These are phyloP conservation scores for Gopherus flavomarginatus DNA, from an alignment of 2,113 vertebrate genomes.

Conservation along the genomic window DNA sequence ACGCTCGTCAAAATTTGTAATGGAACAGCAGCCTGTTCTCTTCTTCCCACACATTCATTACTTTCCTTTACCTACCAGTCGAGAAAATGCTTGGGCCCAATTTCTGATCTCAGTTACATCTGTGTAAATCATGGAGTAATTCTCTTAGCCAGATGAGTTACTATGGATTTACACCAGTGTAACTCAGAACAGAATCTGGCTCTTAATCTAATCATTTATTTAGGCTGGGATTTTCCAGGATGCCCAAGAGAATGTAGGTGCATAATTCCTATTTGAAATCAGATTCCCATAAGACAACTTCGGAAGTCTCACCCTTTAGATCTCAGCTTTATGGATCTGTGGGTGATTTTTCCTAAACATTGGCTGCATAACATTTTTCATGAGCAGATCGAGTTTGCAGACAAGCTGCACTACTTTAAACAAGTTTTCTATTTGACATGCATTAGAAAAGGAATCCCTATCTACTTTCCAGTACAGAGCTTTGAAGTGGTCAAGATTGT, in stretches of 20 bases:
- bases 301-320: background rate
- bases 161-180: constrained; percentile 9
- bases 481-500: constrained; percentile 70
- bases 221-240: constrained; percentile 29
- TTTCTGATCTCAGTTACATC: background rate
- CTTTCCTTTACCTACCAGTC: background rate
- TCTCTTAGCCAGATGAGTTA: background rate
- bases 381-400: constrained; percentile 77
- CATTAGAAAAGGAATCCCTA: constrained; percentile 72
- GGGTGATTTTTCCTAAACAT: constrained; percentile 37
- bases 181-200: background rate
- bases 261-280: constrained; percentile 23
- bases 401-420: constrained; percentile 72
- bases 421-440: constrained; percentile 67
- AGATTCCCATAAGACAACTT: background rate
- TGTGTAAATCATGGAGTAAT: background rate
- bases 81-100: background rate
- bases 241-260: background rate
- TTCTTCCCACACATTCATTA: background rate
- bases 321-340: constrained; percentile 10
- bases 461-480: constrained; percentile 68
- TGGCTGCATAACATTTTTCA: constrained; percentile 57
- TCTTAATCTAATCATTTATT: constrained; percentile 2
- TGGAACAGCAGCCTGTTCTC: constrained; percentile 35
- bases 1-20: constrained; percentile 15